A percentile compares a stretch with the other conserved stretches of the same genome.
phyloP scores from a whole-genome alignment of 2,797 vertebrate species.

The Malurus leucopterus region DNA sequence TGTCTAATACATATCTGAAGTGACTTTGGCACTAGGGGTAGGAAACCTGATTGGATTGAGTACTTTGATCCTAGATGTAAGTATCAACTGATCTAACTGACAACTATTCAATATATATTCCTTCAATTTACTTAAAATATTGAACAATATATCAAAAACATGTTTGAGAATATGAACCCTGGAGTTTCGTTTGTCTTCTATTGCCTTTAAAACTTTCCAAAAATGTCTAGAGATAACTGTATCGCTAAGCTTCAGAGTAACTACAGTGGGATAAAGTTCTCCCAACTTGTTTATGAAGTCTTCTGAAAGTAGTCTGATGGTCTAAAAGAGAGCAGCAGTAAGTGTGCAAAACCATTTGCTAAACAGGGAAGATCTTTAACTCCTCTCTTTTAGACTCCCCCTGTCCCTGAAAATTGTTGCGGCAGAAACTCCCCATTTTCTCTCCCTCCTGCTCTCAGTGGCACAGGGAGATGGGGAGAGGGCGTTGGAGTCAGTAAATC shows the following conservation, averaged over 20 bases:
- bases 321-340: neutral
- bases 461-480: fast-evolving
- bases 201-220: neutral
- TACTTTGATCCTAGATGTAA: neutral
- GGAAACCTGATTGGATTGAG: neutral
- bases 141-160: neutral
- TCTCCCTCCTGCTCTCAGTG: neutral
- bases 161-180: neutral
- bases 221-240: neutral
- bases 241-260: neutral
- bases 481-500: fast-evolving
- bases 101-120: neutral
- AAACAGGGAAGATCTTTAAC: neutral
- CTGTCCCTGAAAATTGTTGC: neutral
- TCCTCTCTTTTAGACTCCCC: neutral
- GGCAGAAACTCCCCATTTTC: neutral
- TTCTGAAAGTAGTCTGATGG: neutral
- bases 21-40: neutral
- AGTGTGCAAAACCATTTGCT: neutral
- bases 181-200: neutral
- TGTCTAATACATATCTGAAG: neutral
- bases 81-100: neutral
- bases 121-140: neutral
- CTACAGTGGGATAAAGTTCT: neutral
- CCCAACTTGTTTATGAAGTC: neutral